Base-by-base conservation (phyloP, 1,140 invertebrate species). In the Lutraria rhynchaena region DNA sequence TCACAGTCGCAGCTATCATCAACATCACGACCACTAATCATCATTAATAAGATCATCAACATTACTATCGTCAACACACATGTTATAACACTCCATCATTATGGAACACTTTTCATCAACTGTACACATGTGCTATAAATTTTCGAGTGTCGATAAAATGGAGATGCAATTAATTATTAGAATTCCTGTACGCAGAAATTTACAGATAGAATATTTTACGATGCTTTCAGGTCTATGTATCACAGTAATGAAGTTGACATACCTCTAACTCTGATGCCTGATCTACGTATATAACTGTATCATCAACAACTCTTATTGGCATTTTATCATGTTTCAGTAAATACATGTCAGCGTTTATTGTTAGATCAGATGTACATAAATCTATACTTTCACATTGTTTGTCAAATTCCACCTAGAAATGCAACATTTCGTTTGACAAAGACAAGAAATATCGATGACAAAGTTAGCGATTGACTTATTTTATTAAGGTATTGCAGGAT, bases 331-430 rank as follows among this genome's bases (percentile, higher is more conserved):
- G 29, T 19, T 7, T 53, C 1, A 49, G 11, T 46, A 77, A 29
- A 29, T 53, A 55, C 75, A 77, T 65, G 1, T 77, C 61, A 3
- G 67, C 75, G 15, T 19, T 41, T n/a, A 67, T 22, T n/a, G 22
- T 35, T 1, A 77, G 46, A n/a, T 77, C 60, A 17, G 75, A 77
- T 0, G 41, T 77, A 24, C 75, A 77, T 29, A n/a, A 11, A 19
- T 35, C 57, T 13, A 77, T 33, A 24, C 29, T 67, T n/a, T 77
- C 75, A 27, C 75, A 77, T 46, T 77, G 63, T 33, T 77, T 77
- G 22, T 77, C 75, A 58, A 77, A 77, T 27, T 77, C 46, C 4
- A 57, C 57, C 75, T 77, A 27, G 1, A 60, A 58, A 35, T 37
- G 17, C 0, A 60, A 22, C 3, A 3, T 49, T 49, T 49, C 9